phyloP scores from a whole-genome alignment of 1,140 invertebrate species.

The Caenorhabditis briggsae region DNA sequence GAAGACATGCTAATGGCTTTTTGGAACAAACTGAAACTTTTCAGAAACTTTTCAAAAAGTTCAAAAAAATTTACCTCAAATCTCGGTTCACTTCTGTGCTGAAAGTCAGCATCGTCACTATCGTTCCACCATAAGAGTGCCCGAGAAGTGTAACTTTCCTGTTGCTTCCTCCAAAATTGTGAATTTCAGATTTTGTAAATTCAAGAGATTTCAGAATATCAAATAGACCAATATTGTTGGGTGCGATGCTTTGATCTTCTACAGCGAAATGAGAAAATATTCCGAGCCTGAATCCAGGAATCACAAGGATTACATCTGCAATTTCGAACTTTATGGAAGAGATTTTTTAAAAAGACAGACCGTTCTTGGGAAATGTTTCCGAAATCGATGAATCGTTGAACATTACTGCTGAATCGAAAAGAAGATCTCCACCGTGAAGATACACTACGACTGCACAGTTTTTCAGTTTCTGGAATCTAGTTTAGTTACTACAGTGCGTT shows the following conservation, averaged over 20 bases:
- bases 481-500: too few species aligned
- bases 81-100: conserved; percentile 12
- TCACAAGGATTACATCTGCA: conserved; percentile 39
- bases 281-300: conserved; percentile 41
- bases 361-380: background rate
- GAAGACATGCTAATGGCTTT: background rate
- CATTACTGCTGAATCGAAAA: conserved; percentile 52
- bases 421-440: conserved; percentile 50
- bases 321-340: background rate
- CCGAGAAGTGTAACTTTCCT: conserved; percentile 28
- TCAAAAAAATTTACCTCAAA: background rate
- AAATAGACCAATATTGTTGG: conserved; percentile 10
- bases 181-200: conserved; percentile 35
- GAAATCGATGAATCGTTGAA: background rate
- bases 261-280: conserved; percentile 13
- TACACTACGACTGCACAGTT: conserved; percentile 45
- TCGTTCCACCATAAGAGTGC: conserved; percentile 47
- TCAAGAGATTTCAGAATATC: conserved; percentile 24
- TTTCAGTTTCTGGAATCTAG: conserved; percentile 21
- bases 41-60: background rate
- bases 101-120: conserved; percentile 5
- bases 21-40: conserved; percentile 54
- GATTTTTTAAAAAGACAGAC: background rate
- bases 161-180: conserved; percentile 39
- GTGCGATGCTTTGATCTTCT: conserved; percentile 32